Percentiles rank a stretch among this genome's conserved stretches.
Conservation (phyloP, 2,113 vertebrate genomes). For the Rhegmatorhina hoffmannsi region DNA sequence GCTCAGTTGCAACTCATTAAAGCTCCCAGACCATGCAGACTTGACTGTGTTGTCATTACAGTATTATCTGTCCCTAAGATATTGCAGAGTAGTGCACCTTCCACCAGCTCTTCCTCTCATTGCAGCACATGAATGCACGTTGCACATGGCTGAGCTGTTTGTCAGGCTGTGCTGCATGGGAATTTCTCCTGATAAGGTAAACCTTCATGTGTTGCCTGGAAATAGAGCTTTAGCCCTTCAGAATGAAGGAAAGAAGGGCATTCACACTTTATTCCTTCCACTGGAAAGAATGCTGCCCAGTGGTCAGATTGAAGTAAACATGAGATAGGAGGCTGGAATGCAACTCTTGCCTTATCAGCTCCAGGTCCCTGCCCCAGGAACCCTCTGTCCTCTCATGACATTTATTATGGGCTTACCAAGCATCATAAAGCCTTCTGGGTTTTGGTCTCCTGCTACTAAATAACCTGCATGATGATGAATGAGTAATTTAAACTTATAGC, state of each 20-base stretch:
- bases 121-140: rapidly evolving
- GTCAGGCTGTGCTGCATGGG: neutral
- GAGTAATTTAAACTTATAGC: neutral
- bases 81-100: neutral
- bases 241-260: neutral
- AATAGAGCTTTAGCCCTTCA: neutral
- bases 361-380: neutral
- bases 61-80: neutral
- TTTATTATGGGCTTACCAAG: neutral
- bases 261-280: neutral
- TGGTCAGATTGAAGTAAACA: slow-evolving; percentile 13
- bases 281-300: slow-evolving; percentile 26
- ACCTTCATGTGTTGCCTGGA: neutral
- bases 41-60: neutral
- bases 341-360: slow-evolving; percentile 16
- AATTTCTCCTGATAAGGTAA: slow-evolving; percentile 35
- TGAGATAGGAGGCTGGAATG: neutral
- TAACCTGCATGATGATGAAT: slow-evolving; percentile 1
- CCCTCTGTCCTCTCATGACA: neutral
- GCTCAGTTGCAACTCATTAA: neutral
- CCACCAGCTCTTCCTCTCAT: neutral
- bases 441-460: slow-evolving; percentile 5
- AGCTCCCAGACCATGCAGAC: neutral
- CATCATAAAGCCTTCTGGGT: neutral
- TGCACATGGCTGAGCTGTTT: neutral